Percentiles rank a stretch among this genome's conserved stretches.
These are phyloP conservation scores for Gnatocerus cornutus DNA, from an alignment of 2,888 invertebrate species.

Conservation along the genomic window DNA sequence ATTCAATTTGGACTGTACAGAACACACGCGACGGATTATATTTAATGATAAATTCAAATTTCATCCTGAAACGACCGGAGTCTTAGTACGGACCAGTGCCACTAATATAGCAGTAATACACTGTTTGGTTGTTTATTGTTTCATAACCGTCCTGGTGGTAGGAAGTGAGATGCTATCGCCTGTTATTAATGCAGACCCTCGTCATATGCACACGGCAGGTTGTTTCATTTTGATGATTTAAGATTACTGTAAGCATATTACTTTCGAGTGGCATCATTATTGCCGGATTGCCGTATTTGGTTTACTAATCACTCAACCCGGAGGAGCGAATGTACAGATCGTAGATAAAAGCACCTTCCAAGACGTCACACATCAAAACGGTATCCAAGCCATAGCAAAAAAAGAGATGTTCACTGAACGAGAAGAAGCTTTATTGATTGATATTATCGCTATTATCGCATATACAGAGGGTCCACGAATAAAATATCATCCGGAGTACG, in stretches of 20 bases:
- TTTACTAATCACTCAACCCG: conserved; percentile 62
- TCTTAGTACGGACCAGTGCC: conserved; percentile 27
- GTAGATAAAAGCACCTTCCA: conserved; percentile 38
- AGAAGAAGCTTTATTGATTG: too few species aligned
- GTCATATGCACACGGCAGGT: conserved; percentile 66
- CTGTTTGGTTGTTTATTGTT: conserved; percentile 63
- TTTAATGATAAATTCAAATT: conserved; percentile 41
- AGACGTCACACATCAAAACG: conserved; percentile 23
- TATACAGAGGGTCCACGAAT: too few species aligned
- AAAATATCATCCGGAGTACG: too few species aligned
- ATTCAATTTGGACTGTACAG: not conserved
- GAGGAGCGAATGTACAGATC: conserved; percentile 42
- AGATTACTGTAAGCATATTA: conserved; percentile 66
- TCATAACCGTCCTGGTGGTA: conserved; percentile 64
- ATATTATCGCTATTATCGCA: too few species aligned
- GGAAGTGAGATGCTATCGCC: conserved; percentile 66
- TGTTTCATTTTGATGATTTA: conserved; percentile 69
- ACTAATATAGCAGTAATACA: conserved; percentile 50
- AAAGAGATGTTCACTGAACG: too few species aligned
- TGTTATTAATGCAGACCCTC: conserved; percentile 68
- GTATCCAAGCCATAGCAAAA: not conserved
- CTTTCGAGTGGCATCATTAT: conserved; percentile 66
- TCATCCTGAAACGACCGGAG: conserved; percentile 26
- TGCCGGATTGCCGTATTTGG: conserved; percentile 65
- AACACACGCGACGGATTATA: not conserved